Evolutionary conservation across 1,140 invertebrate species (phyloP), one percentile per base, ranked within the genome.

Genomic region (Episyrphus balteatus): DNA sequence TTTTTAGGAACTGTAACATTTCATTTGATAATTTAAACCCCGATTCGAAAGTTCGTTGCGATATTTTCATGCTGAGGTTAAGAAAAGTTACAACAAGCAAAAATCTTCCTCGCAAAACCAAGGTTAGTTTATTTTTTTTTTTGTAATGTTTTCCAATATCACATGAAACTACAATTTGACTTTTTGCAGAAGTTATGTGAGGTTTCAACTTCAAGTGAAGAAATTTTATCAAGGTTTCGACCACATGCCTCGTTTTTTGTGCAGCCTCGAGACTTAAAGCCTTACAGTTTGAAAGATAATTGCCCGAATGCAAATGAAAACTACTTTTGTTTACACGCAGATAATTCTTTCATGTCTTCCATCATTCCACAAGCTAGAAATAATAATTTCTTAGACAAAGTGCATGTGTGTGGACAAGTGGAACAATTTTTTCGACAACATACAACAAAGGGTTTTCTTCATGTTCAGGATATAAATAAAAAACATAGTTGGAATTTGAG

Each of bases 51-150:
- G 37, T 65, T 38, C 52, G 48, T 14, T 65, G 62, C 21, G 52
- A 66, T 18, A 58, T 66, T 10, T 66, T 65, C 13, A 66, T 66
- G 62, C 39, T 66, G 11, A 57, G 62, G 1, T 47, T 66, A 17
- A 57, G 62, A 2, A 66, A 65, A 45, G 52, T 66, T 2, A 62
- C 62, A 13, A 65, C 60, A 5, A 34, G 59, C 8, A 53, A 56
- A 5, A 15, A 59, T 30, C 59, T 62, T 42, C 51, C 58, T 2
- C 5, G 49, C 3, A 62, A 60, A 37, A 33, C 55, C 1, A 15
- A 40, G 13, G 49, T 50, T 26, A 40, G 38, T 18, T 30, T 26
- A 3, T 5, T 5, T 5, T 26, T n/a, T 26, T 26, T 8, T 26
- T 26, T 26, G 8, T 5, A 26, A 26, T 26, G 8, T 26, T 26